phyloP scores from a whole-genome alignment of 2,113 vertebrate species.

The Macroglossus sobrinus region DNA sequence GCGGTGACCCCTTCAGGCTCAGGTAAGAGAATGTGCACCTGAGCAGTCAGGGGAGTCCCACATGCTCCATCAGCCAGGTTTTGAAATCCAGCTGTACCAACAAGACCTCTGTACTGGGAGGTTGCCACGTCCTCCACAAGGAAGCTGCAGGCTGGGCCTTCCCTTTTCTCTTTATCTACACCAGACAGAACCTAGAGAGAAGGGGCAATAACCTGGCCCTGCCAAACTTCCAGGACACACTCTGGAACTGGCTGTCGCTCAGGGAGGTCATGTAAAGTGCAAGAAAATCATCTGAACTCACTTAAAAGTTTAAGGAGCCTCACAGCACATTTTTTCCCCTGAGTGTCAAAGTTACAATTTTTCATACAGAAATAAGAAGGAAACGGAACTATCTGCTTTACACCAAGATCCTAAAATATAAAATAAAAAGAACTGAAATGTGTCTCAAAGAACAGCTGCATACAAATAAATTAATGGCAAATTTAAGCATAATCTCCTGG shows the following conservation, averaged over 20 bases:
- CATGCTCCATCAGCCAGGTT: not conserved
- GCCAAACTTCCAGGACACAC: not conserved
- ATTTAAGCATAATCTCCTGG: not conserved
- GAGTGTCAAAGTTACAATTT: not conserved
- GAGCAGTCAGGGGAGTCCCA: not conserved
- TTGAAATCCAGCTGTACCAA: not conserved
- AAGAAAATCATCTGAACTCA: constrained; percentile 22
- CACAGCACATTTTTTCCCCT: not conserved
- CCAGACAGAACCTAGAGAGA: not conserved
- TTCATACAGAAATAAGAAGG: not conserved
- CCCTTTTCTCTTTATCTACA: not conserved
- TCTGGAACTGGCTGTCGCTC: not conserved
- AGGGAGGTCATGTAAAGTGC: not conserved
- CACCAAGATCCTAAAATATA: not conserved
- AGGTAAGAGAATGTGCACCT: too few species aligned
- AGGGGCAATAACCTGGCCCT: not conserved
- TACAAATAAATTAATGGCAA: not conserved
- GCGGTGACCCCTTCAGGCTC: not conserved
- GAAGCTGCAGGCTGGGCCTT: not conserved
- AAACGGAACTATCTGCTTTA: not conserved
- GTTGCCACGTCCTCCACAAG: not conserved
- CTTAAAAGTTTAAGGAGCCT: not conserved
- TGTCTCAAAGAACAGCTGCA: not conserved
- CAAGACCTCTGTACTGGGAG: not conserved
- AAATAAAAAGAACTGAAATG: not conserved